phyloP scores from a whole-genome alignment of 2,888 invertebrate genomes.

The Colletes collaris region DNA sequence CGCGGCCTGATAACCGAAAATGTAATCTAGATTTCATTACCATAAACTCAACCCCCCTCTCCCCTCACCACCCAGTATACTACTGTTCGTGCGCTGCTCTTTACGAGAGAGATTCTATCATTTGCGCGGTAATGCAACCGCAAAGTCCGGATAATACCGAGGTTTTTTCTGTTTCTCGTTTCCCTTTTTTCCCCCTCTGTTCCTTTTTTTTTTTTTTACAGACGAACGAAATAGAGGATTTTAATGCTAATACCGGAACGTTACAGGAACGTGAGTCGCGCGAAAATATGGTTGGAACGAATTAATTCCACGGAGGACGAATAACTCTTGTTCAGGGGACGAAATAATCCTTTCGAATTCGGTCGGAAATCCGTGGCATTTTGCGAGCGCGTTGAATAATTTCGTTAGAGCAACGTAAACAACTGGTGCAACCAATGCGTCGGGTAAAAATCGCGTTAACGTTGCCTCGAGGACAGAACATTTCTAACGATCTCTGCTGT shows the following conservation, averaged over 20 bases:
- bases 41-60: conserved; percentile 51
- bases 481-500: neutral
- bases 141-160: conserved; percentile 43
- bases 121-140: conserved; percentile 58
- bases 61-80: neutral
- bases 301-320: conserved; percentile 19
- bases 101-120: conserved; percentile 56
- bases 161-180: conserved; percentile 15
- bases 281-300: conserved; percentile 36
- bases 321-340: conserved; percentile 6
- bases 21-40: conserved; percentile 69
- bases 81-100: conserved; percentile 24
- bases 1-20: conserved; percentile 58
- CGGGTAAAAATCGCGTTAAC: conserved; percentile 24
- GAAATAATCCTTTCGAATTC: conserved; percentile 24
- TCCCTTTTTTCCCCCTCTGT: neutral
- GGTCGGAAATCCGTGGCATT: neutral
- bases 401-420: neutral
- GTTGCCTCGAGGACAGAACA: conserved; percentile 1
- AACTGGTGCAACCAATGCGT: conserved; percentile 1
- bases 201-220: neutral
- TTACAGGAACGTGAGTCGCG: conserved; percentile 6
- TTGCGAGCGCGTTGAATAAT: conserved; percentile 10
- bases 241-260: conserved; percentile 35
- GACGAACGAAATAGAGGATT: conserved; percentile 41